phyloP scores from a whole-genome alignment of 2,797 vertebrate species.

The Saxicola maurus region DNA sequence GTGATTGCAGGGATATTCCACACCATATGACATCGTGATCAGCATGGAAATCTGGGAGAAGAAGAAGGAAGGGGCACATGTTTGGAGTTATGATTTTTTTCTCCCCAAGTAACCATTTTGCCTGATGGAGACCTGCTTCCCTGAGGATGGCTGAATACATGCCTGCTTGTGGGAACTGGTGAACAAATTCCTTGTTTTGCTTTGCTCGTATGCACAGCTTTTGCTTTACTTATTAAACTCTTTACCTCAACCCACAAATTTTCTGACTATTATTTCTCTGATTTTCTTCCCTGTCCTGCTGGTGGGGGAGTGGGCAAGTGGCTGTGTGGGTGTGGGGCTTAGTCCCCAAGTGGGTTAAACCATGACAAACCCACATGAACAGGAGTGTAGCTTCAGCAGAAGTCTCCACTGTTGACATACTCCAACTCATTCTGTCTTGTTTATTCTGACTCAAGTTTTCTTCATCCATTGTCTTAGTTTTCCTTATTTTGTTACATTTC shows the following conservation, averaged over 20 bases:
- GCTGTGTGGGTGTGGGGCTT: neutral
- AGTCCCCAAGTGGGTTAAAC: neutral
- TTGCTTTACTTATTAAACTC: neutral
- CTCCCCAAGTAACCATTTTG: neutral
- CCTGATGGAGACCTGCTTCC: neutral
- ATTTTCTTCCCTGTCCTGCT: neutral
- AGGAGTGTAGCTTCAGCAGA: constrained; percentile 43
- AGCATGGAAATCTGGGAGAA: neutral
- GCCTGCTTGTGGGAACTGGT: neutral
- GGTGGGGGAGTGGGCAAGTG: neutral
- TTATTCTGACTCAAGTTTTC: constrained; percentile 65
- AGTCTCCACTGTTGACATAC: constrained; percentile 39
- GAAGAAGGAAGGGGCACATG: neutral
- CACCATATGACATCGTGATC: neutral
- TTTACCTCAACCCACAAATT: neutral
- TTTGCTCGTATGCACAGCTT: neutral
- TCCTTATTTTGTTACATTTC: constrained; percentile 48
- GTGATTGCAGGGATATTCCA: neutral
- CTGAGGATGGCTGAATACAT: neutral
- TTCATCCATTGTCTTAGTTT: constrained; percentile 54
- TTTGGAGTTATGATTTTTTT: neutral
- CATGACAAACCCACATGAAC: neutral
- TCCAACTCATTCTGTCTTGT: constrained; percentile 40
- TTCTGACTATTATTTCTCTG: neutral
- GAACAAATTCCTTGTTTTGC: neutral